Conservation (phyloP, 1,140 invertebrate genomes). For the Papilio xuthus region DNA sequence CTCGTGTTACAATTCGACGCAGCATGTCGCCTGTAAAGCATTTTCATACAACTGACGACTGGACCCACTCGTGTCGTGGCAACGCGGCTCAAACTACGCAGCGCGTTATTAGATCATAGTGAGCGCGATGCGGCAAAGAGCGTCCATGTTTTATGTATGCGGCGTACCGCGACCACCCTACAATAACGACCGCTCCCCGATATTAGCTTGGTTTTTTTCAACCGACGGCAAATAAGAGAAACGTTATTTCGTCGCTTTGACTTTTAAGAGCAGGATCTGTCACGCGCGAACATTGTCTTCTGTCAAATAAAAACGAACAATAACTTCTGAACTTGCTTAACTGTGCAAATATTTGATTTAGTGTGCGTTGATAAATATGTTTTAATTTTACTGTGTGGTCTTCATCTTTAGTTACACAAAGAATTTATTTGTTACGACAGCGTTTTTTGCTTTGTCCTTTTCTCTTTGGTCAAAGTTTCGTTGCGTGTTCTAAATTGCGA, state of each 20-base stretch:
- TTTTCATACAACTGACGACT: neutral
- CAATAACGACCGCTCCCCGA: slow-evolving; percentile 47
- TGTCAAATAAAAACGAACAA: neutral
- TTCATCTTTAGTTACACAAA: neutral
- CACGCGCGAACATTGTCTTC: neutral
- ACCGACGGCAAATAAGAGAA: slow-evolving; percentile 38
- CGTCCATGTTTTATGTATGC: slow-evolving; percentile 54
- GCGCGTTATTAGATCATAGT: slow-evolving; percentile 55
- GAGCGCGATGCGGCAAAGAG: slow-evolving; percentile 51
- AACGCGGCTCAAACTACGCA: slow-evolving; percentile 39
- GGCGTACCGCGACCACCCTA: slow-evolving; percentile 49
- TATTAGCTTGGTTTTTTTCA: slow-evolving; percentile 49
- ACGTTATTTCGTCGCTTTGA: slow-evolving; percentile 24
- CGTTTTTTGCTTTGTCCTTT: neutral
- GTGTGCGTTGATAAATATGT: too few relatives aligned
- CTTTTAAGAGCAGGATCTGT: neutral
- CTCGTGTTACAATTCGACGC: neutral
- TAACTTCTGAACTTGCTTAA: neutral
- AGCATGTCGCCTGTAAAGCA: neutral
- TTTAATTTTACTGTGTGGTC: neutral
- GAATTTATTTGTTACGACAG: too few relatives aligned
- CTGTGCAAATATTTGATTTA: neutral
- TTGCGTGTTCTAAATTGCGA: slow-evolving; percentile 21
- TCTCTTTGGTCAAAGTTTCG: neutral
- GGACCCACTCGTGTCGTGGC: slow-evolving; percentile 24